Conservation (phyloP, 2,888 invertebrate species). For the Zhengitettix transpicula region DNA sequence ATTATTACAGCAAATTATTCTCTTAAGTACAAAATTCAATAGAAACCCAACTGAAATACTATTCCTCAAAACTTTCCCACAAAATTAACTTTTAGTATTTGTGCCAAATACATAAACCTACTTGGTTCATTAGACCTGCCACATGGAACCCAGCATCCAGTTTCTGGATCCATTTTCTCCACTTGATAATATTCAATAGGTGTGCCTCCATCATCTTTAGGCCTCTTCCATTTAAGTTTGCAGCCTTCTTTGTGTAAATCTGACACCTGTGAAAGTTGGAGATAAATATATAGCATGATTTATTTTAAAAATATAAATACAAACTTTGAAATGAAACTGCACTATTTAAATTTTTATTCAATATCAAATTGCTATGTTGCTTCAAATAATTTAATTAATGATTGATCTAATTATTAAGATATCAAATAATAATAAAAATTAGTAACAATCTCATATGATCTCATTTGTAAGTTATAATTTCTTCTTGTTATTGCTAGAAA, state of each 20-base stretch:
- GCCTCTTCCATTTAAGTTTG: slow-evolving; percentile 88
- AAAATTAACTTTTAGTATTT: not conserved
- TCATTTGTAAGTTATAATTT: too few relatives aligned
- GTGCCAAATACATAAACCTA: slow-evolving; percentile 23
- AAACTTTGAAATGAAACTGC: not conserved
- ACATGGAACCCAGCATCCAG: slow-evolving; percentile 78
- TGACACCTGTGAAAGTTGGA: slow-evolving; percentile 27
- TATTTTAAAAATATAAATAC: not conserved
- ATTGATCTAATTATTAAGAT: too few relatives aligned
- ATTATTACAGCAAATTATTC: too few relatives aligned
- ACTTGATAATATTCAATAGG: slow-evolving; percentile 93
- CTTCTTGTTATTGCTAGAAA: too few relatives aligned
- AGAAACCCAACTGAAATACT: not conserved
- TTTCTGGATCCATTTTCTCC: slow-evolving; percentile 84
- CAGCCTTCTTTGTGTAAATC: slow-evolving; percentile 89
- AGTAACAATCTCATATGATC: too few relatives aligned
- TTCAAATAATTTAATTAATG: too few relatives aligned
- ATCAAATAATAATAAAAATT: too few relatives aligned
- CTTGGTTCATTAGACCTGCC: slow-evolving; percentile 68
- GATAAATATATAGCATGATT: too few relatives aligned
- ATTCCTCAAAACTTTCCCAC: not conserved
- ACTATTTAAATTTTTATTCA: too few relatives aligned
- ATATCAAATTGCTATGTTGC: too few relatives aligned
- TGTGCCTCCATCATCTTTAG: slow-evolving; percentile 84
- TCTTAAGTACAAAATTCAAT: too few relatives aligned